Base-by-base conservation (phyloP, 2,888 invertebrate species). In the Drosophila borborema region DNA sequence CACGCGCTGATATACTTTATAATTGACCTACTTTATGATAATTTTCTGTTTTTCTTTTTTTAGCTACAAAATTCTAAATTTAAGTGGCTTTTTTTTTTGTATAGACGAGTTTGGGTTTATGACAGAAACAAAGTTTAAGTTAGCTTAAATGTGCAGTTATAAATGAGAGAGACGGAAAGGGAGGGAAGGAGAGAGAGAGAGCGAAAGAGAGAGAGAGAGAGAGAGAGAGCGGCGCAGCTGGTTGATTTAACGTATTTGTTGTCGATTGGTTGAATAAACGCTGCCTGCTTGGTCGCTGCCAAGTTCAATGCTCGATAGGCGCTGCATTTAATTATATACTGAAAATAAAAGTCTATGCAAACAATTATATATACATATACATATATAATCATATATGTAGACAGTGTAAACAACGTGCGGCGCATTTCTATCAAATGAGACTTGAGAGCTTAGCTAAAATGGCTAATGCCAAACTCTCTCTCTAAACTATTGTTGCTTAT, bases 241-340 rank as follows among this genome's bases (percentile, higher is more conserved):
- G 16, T 55, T 46, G 49, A 56, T 65, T 61, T 54, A 41, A 53
- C 55, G 61, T 51, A 60, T 59, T 70, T 45, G 38, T 46, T 45
- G 43, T 59, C 23, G 31, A 51, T 36, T 69, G 55, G 28, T 45
- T 56, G 46, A 48, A 41, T 23, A 55, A 55, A 69, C 23, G 55
- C 48, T 40, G 55, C 36, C 36, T 38, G 43, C 69, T 6, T 31
- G 9, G 71, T 8, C 51, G 34, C 36, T 73, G 71, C 34, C 72
- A 78, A 84, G 84, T 89, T 84, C 89, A 84, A 87, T 71, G 84
- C 40, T 84, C 85, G 87, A 89, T 89, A 76, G 65, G 49, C 46
- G 72, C 41, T 77, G 68, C 77, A 72, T 67, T 56, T 51, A 63
- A 63, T 66, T 61, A 61, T 63, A 41, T 20, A 40, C 10, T n/a